A percentile compares a stretch with the other conserved stretches of the same genome.
These are phyloP conservation scores for Ramphastos sulfuratus DNA, from an alignment of 2,113 vertebrate genomes.

Conservation along the genomic window DNA sequence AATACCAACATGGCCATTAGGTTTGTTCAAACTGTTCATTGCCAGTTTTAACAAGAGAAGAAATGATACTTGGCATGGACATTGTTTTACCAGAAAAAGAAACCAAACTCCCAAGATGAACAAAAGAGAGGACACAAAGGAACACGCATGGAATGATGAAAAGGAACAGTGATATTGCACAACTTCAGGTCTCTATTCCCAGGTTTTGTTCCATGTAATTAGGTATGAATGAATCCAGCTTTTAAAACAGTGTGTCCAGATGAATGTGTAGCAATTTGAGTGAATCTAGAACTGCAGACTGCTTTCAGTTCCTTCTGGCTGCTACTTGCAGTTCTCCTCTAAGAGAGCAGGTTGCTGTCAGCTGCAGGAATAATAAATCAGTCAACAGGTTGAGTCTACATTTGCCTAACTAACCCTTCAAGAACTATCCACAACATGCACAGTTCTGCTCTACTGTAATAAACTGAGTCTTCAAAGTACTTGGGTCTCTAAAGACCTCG, in stretches of 20 bases:
- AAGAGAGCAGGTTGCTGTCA: neutral
- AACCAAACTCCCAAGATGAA: neutral
- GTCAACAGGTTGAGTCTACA: slow-evolving; percentile 9
- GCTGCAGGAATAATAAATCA: slow-evolving; percentile 47
- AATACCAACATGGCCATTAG: slow-evolving; percentile 50
- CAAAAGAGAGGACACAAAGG: slow-evolving; percentile 45
- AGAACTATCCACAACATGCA: slow-evolving; percentile 8
- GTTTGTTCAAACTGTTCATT: slow-evolving; percentile 71
- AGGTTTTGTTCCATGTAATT: slow-evolving; percentile 68
- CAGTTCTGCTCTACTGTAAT: slow-evolving; percentile 11
- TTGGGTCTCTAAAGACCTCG: slow-evolving; percentile 33
- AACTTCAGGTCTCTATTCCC: slow-evolving; percentile 72
- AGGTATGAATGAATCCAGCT: slow-evolving; percentile 60
- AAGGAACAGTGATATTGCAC: slow-evolving; percentile 77
- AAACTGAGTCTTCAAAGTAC: slow-evolving; percentile 34
- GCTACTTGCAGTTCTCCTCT: slow-evolving; percentile 22
- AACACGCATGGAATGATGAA: slow-evolving; percentile 70
- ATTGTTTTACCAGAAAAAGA: neutral
- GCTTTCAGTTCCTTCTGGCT: slow-evolving; percentile 32
- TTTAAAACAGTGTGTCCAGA: slow-evolving; percentile 43
- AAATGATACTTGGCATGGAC: slow-evolving; percentile 64
- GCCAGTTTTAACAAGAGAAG: slow-evolving; percentile 72
- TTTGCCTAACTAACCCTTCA: slow-evolving; percentile 38
- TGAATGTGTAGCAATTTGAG: slow-evolving; percentile 49
- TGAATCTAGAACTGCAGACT: slow-evolving; percentile 29